Conservation (phyloP, 2,113 vertebrate species). For the Phrynosoma platyrhinos region DNA sequence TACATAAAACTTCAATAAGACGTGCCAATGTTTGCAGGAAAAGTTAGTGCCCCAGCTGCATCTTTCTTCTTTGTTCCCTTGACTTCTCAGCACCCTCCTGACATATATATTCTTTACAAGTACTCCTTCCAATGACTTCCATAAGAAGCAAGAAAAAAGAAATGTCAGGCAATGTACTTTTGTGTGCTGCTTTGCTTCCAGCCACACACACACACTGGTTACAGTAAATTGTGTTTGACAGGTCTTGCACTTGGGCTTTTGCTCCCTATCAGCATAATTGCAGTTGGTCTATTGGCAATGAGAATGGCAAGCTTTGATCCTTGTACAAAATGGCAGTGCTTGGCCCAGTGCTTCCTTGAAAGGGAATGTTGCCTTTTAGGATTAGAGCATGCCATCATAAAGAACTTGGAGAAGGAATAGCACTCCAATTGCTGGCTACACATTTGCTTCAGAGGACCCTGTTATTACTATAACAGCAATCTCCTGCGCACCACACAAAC, state of each 20-base stretch:
- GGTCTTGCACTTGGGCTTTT: neutral
- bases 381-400: neutral
- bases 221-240: conserved; percentile 2
- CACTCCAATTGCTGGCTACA: neutral
- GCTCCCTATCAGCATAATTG: conserved; percentile 16
- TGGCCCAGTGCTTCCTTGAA: neutral
- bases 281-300: neutral
- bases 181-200: neutral
- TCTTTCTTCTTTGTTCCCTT: neutral
- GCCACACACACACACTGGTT: neutral
- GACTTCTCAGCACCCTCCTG: too few relatives aligned
- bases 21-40: neutral
- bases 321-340: neutral
- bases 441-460: neutral
- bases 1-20: neutral
- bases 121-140: neutral
- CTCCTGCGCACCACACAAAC: too few relatives aligned
- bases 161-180: neutral
- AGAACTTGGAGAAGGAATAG: neutral
- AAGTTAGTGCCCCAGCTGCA: neutral
- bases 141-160: too few relatives aligned
- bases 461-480: neutral
- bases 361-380: neutral
- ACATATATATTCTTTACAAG: neutral
- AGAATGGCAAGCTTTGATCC: neutral